Evolutionary conservation across 2,113 vertebrate genomes (phyloP).

Genomic region (Paraplagusia blochii): DNA sequence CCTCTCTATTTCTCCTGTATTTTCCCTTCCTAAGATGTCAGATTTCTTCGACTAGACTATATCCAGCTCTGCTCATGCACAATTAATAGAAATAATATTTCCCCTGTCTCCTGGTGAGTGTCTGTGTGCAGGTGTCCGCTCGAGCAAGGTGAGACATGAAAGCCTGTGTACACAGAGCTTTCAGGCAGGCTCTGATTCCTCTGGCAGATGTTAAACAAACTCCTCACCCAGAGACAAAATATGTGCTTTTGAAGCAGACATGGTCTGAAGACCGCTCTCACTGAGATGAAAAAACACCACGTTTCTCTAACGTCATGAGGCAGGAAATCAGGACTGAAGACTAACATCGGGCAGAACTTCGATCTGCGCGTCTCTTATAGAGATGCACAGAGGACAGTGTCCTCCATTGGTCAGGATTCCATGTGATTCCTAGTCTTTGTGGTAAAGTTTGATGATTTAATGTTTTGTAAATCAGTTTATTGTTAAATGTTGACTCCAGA

Average conservation of each 20-base stretch:
- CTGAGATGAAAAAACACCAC: background rate
- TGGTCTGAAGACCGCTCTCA: background rate
- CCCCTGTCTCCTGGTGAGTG: background rate
- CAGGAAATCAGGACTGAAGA: too few relatives aligned
- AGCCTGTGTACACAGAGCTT: background rate
- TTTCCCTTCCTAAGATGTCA: background rate
- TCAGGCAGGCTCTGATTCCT: background rate
- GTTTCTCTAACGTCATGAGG: conserved; percentile 6
- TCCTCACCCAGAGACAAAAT: background rate
- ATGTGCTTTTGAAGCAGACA: conserved; percentile 3
- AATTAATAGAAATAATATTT: background rate
- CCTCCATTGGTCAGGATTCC: too few relatives aligned
- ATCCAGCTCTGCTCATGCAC: background rate
- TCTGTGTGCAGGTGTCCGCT: background rate
- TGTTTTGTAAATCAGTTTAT: too few relatives aligned
- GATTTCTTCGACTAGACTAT: background rate
- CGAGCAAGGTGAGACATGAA: background rate
- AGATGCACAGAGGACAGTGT: too few relatives aligned
- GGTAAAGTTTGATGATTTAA: too few relatives aligned
- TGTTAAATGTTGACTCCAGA: too few relatives aligned
- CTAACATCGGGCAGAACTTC: too few relatives aligned
- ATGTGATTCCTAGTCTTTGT: too few relatives aligned
- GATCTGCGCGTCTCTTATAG: too few relatives aligned
- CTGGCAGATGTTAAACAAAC: background rate
- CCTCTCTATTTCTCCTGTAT: too few relatives aligned